Evolutionary conservation across 2,113 vertebrate genomes (phyloP), one percentile per base, ranked within the genome.

Genomic region (Hippocampus comes): DNA sequence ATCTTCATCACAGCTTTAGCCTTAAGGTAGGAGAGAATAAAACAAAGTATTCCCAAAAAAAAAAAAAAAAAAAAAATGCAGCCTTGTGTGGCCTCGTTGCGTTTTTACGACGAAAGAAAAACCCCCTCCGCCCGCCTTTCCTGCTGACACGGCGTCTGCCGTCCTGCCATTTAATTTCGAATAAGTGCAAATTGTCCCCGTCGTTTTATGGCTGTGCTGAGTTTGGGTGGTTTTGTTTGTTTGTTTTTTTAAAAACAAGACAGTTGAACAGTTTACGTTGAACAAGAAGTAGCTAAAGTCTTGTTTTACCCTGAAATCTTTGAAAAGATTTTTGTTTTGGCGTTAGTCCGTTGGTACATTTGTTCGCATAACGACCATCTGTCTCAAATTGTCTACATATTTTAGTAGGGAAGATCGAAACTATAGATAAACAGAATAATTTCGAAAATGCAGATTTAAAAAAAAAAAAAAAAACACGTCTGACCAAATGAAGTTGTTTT

Each of bases 151-250:
- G 76, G 75, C 67, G 25, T 87, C 69, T 73, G 41, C 56, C 71
- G 57, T 78, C 41, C 9, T 68, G 73, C 75, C 75, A 79, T 81
- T 83, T 87, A 73, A 84, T 88, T 90, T 85, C 68, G 75, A 72
- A 48, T 88, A 78, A 86, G 81, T 84, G 78, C 53, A 75, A 85
- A 84, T 73, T 73, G 73, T 82, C 78, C 79, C 66, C 38, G 55
- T 79, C 77, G 25, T 72, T 89, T 83, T 71, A 60, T 27, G 76
- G 73, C 71, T 55, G 0, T 73, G 86, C 86, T 87, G 88, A 86
- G 83, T 89, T 91, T 34, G 27, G 59, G 2, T 86, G 72, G 34
- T 38, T 38, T 38, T 38, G 30, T 38, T 5, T 38, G 66, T 25
- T 25, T 25, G 1, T 48, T 48, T 17, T 78, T 72, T 51, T 59